Conservation (phyloP, 2,113 vertebrate genomes). For the Puffinus mauretanicus region DNA sequence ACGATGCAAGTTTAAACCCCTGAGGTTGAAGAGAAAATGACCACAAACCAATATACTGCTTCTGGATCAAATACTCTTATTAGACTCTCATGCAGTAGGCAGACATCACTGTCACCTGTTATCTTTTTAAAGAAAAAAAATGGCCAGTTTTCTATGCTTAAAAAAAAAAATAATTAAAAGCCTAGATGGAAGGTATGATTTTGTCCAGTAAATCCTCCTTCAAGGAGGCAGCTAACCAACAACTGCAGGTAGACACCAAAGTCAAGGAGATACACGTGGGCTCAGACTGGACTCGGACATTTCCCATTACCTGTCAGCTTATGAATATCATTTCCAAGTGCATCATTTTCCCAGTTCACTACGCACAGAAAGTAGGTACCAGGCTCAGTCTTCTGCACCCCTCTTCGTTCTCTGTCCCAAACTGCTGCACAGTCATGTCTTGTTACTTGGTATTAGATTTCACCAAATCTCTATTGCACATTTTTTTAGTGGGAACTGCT, state of each 20-base stretch:
- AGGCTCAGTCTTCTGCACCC: not conserved
- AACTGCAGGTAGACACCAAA: not conserved
- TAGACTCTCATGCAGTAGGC: not conserved
- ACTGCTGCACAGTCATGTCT: not conserved
- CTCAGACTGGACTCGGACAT: not conserved
- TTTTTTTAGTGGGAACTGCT: not conserved
- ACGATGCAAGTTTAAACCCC: fast-evolving
- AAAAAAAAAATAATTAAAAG: not conserved
- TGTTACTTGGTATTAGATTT: not conserved
- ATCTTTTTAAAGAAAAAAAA: not conserved
- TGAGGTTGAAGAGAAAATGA: not conserved
- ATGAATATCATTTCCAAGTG: not conserved
- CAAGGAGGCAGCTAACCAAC: not conserved
- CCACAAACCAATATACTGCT: not conserved
- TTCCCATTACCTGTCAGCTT: not conserved
- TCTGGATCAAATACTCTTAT: not conserved
- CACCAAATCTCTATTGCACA: not conserved
- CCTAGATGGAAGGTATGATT: not conserved
- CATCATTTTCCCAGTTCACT: not conserved
- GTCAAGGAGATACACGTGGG: not conserved
- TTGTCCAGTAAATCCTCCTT: not conserved
- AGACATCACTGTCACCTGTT: not conserved
- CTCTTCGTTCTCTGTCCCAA: not conserved
- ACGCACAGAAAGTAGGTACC: not conserved
- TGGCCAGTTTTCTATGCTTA: not conserved